A percentile compares a stretch with the other conserved stretches of the same genome.
phyloP scores from a whole-genome alignment of 2,888 invertebrate species.

The Monopis laevigella region DNA sequence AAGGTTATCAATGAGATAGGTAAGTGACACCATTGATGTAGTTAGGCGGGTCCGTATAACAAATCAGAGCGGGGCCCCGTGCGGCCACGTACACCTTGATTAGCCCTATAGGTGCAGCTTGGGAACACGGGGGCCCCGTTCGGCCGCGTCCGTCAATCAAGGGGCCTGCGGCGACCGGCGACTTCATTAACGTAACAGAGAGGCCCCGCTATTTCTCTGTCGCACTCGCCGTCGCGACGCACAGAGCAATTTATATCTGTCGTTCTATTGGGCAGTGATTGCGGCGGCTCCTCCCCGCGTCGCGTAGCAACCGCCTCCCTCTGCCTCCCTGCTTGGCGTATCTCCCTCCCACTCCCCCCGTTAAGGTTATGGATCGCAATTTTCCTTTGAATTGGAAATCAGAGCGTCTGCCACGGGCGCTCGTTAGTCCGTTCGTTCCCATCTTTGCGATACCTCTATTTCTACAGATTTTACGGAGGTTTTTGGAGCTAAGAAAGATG shows the following conservation, averaged over 20 bases:
- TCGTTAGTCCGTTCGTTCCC: slow-evolving; percentile 53
- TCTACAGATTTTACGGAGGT: slow-evolving; percentile 49
- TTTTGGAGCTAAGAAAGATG: slow-evolving; percentile 40
- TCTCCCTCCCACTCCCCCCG: slow-evolving; percentile 35
- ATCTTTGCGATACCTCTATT: slow-evolving; percentile 49
- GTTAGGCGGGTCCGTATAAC: too few species aligned
- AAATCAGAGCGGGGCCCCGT: too few species aligned
- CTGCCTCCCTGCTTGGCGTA: slow-evolving; percentile 27
- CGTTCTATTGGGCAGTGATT: slow-evolving; percentile 69
- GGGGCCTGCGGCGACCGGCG: slow-evolving; percentile 47
- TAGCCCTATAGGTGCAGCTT: slow-evolving; percentile 34
- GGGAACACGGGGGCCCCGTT: slow-evolving; percentile 35
- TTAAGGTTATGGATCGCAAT: slow-evolving; percentile 64
- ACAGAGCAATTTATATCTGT: slow-evolving; percentile 67
- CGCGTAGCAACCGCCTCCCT: slow-evolving; percentile 63
- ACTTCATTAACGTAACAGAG: slow-evolving; percentile 60
- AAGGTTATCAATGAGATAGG: too few species aligned
- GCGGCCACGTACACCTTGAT: slow-evolving; percentile 40
- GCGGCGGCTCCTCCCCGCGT: slow-evolving; percentile 71
- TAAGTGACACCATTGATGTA: too few species aligned
- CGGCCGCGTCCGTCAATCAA: slow-evolving; percentile 44
- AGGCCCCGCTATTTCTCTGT: slow-evolving; percentile 33
- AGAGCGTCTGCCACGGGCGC: slow-evolving; percentile 56
- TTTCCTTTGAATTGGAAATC: slow-evolving; percentile 70
- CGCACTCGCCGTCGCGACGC: slow-evolving; percentile 50